A percentile compares a stretch with the other conserved stretches of the same genome.
phyloP scores from a whole-genome alignment of 1,140 invertebrate species.

The Drosophila melanogaster region Release_6_plus_ISO1_MT NC_004354.4:3320001-3320500 shows the following conservation, averaged over 20 bases:
- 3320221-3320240: constrained; percentile 13
- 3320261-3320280: no score
- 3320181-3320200: constrained; percentile 83
- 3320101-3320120: constrained; percentile 26
- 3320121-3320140: constrained; percentile 57
- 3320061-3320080: not conserved
- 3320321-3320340: constrained; percentile 15
- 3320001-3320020: constrained; percentile 60
- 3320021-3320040: not conserved
- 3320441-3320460: no score
- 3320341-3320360: not conserved
- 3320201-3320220: constrained; percentile 76
- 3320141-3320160: constrained; percentile 82
- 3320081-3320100: not conserved
- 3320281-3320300: not conserved
- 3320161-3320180: constrained; percentile 82
- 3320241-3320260: constrained; percentile 5
- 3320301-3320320: constrained; percentile 41
- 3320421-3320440: no score
- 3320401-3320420: not conserved
- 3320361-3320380: not conserved
- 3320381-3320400: not conserved
- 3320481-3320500: not conserved
- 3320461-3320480: not conserved
- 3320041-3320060: not conserved